Evolutionary conservation across 2,797 vertebrate species (phyloP), one percentile per base, ranked within the genome.

Genomic region (Morus bassanus): DNA sequence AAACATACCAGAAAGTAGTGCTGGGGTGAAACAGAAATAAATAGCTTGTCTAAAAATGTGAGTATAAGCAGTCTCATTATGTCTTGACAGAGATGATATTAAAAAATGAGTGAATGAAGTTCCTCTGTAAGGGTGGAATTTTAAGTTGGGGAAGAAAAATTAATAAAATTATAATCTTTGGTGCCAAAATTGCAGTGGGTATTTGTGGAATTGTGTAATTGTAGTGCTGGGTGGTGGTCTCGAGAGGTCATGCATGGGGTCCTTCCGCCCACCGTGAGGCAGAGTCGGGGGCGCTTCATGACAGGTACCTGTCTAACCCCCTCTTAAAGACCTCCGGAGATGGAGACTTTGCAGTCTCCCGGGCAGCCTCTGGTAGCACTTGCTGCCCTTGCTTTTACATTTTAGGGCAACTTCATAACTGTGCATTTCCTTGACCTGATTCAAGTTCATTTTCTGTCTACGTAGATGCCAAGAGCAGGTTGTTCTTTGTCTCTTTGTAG

Each of bases 21-120:
- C 60, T 88, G 35, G 65, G n/a, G 28, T 61, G 54, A 59, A 91
- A 45, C 23, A 91, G 73, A 85, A 93, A 50, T 63, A 91, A 91
- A 69, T 50, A 76, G 5, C 35, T 94, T 69, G 35, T 81, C 63
- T 65, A 15, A 24, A 93, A 81, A 31, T 10, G 2, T 27, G 35
- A 50, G 19, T 77, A 28, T 61, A 54, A 81, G 33, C 8, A 1
- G 35, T 70, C 37, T 77, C 18, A 3, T 57, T 85, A 23, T 48
- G 10, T 75, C 84, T 60, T 59, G n/a, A 35, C 22, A 78, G 72
- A 67, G 73, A 79, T 57, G 54, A 35, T 85, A 27, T 18, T 22
- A 56, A 95, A 88, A 86, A 87, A 94, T 21, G 9, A 43, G 22
- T 0, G 0, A 24, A 89, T 50, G 70, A 25, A 81, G 51, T 73